phyloP scores from a whole-genome alignment of 1,140 invertebrate genomes.

The Coelopa frigida region DNA sequence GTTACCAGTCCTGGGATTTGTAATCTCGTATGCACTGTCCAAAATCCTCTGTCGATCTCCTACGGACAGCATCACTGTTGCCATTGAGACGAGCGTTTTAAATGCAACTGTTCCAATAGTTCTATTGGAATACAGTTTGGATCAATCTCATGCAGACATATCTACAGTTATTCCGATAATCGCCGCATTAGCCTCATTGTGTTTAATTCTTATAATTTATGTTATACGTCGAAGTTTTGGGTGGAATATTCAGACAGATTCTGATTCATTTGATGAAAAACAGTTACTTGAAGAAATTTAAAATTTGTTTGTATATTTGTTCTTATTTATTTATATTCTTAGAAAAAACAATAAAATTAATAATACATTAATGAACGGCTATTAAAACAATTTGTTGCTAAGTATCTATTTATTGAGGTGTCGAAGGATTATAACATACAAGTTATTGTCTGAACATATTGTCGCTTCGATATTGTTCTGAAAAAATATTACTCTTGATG shows the following conservation, averaged over 20 bases:
- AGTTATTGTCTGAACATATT: no score
- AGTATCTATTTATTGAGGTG: no score
- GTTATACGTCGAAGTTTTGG: conserved; percentile 20
- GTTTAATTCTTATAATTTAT: conserved; percentile 19
- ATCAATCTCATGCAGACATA: conserved; percentile 24
- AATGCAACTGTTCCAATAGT: conserved; percentile 30
- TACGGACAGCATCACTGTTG: conserved; percentile 24
- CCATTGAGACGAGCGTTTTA: conserved; percentile 25
- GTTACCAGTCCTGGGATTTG: conserved; percentile 20
- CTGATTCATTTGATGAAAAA: conserved; percentile 22
- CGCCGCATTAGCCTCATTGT: conserved; percentile 18
- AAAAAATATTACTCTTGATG: no score
- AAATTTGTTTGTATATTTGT: no score
- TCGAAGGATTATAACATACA: no score
- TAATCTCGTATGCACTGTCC: conserved; percentile 18
- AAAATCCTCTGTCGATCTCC: conserved; percentile 21
- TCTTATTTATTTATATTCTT: no score
- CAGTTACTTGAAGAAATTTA: conserved; percentile 2
- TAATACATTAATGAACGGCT: no score
- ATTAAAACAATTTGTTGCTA: no score
- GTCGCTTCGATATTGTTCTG: no score
- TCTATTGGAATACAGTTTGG: conserved; percentile 22
- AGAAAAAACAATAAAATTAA: no score
- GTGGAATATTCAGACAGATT: conserved; percentile 19
- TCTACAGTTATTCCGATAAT: conserved; percentile 24